Evolutionary conservation across 2,113 vertebrate species (phyloP).

Genomic region (Phyllostomus discolor): DNA sequence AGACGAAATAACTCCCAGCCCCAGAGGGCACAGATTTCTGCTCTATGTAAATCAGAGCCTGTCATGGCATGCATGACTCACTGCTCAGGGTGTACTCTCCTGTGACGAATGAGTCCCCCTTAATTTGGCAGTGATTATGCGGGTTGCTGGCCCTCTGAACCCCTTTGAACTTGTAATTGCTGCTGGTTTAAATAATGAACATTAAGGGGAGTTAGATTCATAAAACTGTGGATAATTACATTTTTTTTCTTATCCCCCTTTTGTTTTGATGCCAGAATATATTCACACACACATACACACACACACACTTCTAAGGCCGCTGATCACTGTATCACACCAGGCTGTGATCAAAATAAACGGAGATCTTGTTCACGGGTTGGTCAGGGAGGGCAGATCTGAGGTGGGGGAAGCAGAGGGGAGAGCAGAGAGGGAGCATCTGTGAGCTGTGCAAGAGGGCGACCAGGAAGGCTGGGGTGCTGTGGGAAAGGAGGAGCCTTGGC

Average conservation of each 20-base stretch:
- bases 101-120: conserved; percentile 97
- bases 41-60: conserved; percentile 93
- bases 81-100: conserved; percentile 89
- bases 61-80: conserved; percentile 94
- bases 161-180: conserved; percentile 99
- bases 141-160: conserved; percentile 97
- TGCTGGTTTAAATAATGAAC: conserved; percentile 99
- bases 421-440: conserved; percentile 26
- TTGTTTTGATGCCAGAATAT: conserved; percentile 80
- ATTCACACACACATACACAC: not conserved
- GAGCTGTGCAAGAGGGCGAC: conserved; percentile 68
- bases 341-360: conserved; percentile 87
- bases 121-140: conserved; percentile 98
- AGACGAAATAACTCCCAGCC: conserved; percentile 84
- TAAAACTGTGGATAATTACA: conserved; percentile 96
- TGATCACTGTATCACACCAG: conserved; percentile 82
- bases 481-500: conserved; percentile 84
- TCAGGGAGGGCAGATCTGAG: conserved; percentile 47
- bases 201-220: conserved; percentile 95
- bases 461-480: conserved; percentile 83
- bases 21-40: conserved; percentile 91
- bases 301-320: conserved; percentile 79
- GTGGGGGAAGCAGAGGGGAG: conserved; percentile 47
- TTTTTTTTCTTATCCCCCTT: conserved; percentile 69
- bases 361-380: conserved; percentile 71